phyloP scores from a whole-genome alignment of 2,888 invertebrate genomes.

The Acleris cristana region DNA sequence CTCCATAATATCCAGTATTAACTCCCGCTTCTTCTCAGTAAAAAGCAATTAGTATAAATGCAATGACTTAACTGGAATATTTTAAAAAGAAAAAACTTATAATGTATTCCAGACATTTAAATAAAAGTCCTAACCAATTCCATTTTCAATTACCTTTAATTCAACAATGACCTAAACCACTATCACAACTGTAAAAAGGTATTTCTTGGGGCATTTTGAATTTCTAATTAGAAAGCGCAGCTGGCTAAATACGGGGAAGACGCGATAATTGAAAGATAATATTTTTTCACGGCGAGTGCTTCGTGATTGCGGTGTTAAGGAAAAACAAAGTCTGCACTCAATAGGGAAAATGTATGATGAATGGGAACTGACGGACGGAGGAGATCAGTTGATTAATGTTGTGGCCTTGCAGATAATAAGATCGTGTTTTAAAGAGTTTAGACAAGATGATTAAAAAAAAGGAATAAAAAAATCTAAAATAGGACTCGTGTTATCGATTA shows the following conservation, averaged over 20 bases:
- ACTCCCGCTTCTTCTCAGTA: too few relatives aligned
- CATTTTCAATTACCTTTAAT: slow-evolving; percentile 22
- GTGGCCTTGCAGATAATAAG: too few relatives aligned
- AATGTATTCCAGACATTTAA: not conserved
- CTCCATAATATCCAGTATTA: too few relatives aligned
- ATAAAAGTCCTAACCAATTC: too few relatives aligned
- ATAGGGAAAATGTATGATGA: slow-evolving; percentile 27
- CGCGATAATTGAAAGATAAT: slow-evolving; percentile 72
- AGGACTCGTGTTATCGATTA: too few relatives aligned
- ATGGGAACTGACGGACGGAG: not conserved
- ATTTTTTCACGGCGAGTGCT: slow-evolving; percentile 62
- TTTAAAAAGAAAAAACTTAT: too few relatives aligned
- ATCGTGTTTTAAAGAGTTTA: too few relatives aligned
- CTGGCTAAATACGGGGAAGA: slow-evolving; percentile 67
- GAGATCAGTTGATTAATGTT: too few relatives aligned
- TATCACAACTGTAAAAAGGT: slow-evolving; percentile 30
- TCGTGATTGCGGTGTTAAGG: slow-evolving; percentile 46
- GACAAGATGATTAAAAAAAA: too few relatives aligned
- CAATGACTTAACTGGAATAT: too few relatives aligned
- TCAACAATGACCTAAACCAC: slow-evolving; percentile 27
- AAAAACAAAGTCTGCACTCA: slow-evolving; percentile 30
- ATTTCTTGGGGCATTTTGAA: slow-evolving; percentile 28
- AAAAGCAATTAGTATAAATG: too few relatives aligned
- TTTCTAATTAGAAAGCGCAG: slow-evolving; percentile 44
- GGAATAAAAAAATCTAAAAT: too few relatives aligned